Evolutionary conservation across 2,888 invertebrate genomes (phyloP), one percentile per base, ranked within the genome.

Genomic region (Pherbina coryleti): DNA sequence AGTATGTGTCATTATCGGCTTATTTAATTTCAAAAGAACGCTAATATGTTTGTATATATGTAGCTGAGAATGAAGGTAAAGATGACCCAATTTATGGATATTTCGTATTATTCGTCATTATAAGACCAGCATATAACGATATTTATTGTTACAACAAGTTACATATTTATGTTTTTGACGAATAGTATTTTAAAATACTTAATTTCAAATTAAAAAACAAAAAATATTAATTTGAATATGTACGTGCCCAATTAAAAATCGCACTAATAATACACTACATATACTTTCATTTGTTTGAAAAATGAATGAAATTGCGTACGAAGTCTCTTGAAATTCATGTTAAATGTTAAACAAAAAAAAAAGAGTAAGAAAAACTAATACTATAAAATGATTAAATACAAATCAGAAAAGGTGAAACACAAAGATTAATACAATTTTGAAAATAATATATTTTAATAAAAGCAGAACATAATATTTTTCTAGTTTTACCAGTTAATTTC

Each of bases 301-400:
- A 80, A 82, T 84, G 81, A 85, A 86, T 86, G 87, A 82, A 81
- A 82, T 83, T 86, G 85, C 85, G 85, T 86, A 85, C 84, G 84
- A 86, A 87, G 86, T 86, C 84, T 86, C 84, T 84, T 82, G 84
- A 85, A 81, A 81, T 74, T 79, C 82, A 82, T 60, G 80, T 78
- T n/a, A 49, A 67, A 67, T 66, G 76, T 79, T 78, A 55, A 72
- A 78, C 75, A 79, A 74, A 79, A 70, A 78, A n/a, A 70, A 77
- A 55, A 76, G 22, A 53, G 51, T 60, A 78, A 76, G 76, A 78
- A 76, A 74, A 9, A 69, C 37, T 8, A 53, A 53, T 67, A 76
- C 31, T 14, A 11, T 44, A 77, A 66, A 78, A 8, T 34, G 53
- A 71, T 64, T 53, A 75, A 77, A 77, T 71, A 19, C 3, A 78